A percentile compares a stretch with the other conserved stretches of the same genome.
These are phyloP conservation scores for Acanthopleura granulata DNA, from an alignment of 2,888 invertebrate species.

Conservation along the genomic window DNA sequence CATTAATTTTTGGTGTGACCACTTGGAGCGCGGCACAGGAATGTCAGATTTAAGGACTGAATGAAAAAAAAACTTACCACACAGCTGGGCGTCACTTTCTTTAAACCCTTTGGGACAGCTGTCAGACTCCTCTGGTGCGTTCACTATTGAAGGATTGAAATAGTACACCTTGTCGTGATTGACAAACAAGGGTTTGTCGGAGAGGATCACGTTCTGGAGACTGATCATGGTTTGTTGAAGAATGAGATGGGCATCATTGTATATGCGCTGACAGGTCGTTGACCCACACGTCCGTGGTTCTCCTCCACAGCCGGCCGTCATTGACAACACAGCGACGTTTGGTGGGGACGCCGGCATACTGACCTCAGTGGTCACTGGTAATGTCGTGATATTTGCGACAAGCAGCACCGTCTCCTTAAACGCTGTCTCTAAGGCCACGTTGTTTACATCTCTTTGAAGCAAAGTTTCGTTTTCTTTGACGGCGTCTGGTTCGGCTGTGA, in stretches of 20 bases:
- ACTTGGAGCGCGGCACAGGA: too few relatives aligned
- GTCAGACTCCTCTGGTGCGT: neutral
- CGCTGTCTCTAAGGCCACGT: neutral
- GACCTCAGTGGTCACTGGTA: neutral
- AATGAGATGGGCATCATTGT: neutral
- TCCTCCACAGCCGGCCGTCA: neutral
- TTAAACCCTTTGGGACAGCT: neutral
- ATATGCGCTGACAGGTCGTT: neutral
- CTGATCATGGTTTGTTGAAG: neutral
- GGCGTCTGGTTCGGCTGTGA: neutral
- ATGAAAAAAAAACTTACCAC: neutral
- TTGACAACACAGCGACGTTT: neutral
- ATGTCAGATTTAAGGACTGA: neutral
- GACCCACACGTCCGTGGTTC: neutral
- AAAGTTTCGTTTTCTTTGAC: neutral
- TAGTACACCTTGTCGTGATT: neutral
- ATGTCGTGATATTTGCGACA: neutral
- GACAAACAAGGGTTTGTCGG: neutral
- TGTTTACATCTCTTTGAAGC: neutral
- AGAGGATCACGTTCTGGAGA: neutral
- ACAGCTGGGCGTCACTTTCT: neutral
- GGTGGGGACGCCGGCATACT: neutral
- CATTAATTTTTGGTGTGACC: too few relatives aligned
- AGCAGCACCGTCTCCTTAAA: neutral
- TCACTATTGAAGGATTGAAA: conserved; percentile 7